phyloP scores from a whole-genome alignment of 2,113 vertebrate species.

The Rhynchomys soricoides region DNA sequence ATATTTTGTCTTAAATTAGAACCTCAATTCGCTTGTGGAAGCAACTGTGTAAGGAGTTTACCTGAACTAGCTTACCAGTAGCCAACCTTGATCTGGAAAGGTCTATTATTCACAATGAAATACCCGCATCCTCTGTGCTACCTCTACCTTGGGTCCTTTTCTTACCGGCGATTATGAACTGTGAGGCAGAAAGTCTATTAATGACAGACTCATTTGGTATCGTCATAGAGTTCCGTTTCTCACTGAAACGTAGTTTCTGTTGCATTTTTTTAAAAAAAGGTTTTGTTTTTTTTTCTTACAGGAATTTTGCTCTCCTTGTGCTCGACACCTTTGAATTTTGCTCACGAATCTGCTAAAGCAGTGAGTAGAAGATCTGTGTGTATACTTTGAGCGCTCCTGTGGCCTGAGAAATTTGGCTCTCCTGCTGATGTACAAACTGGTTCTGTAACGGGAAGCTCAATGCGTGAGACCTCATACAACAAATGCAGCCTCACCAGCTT shows the following conservation, averaged over 20 bases:
- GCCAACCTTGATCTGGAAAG: conserved; percentile 84
- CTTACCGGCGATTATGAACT: conserved; percentile 59
- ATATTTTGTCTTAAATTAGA: conserved; percentile 63
- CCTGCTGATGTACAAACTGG: not conserved
- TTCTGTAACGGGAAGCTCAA: not conserved
- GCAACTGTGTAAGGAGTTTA: conserved; percentile 81
- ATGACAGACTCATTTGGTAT: conserved; percentile 48
- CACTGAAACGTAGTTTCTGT: conserved; percentile 48
- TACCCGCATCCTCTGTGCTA: conserved; percentile 70
- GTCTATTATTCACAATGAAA: conserved; percentile 81
- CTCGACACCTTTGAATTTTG: conserved; percentile 60
- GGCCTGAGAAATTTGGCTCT: not conserved
- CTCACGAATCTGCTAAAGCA: conserved; percentile 36
- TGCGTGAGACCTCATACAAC: conserved; percentile 60
- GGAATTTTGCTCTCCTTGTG: conserved; percentile 65
- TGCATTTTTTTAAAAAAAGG: conserved; percentile 58
- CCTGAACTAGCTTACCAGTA: conserved; percentile 79
- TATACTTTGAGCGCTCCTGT: not conserved
- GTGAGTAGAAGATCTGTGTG: not conserved
- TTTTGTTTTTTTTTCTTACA: conserved; percentile 50
- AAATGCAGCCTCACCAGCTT: conserved; percentile 84
- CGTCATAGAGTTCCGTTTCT: not conserved
- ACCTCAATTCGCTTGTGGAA: conserved; percentile 56
- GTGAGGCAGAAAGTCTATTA: conserved; percentile 66
- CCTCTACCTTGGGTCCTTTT: conserved; percentile 68